Evolutionary conservation across 2,113 vertebrate species (phyloP), one percentile per base, ranked within the genome.

Genomic region (Nannospalax galili): DNA sequence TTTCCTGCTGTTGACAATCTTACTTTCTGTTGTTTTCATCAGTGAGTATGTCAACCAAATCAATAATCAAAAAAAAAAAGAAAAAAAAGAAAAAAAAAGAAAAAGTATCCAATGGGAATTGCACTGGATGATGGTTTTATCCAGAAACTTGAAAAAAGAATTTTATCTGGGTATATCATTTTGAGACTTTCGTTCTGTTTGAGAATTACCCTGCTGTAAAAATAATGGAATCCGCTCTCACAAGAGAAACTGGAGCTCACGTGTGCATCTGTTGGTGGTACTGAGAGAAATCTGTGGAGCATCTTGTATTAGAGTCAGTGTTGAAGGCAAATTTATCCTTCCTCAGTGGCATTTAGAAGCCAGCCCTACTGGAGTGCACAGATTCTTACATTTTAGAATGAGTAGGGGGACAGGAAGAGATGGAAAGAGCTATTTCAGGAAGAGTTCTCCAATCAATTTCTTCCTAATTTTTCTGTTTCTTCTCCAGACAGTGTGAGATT

Each of bases 11-110:
- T n/a, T 92, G 56, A 26, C 69, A 52, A 82, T 93, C 48, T 92
- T 84, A 42, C 91, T 95, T 62, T 81, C 84, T 37, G 35, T 60
- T 0, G 62, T 93, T 92, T 92, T 97, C 58, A 82, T 96, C 62
- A 79, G 97, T 97, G 96, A 96, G 97, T 97, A 94, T 28, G 1
- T 15, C 24, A 32, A 77, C 40, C 62, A 56, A 24, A 69, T 5
- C 48, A 35, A 7, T 72, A 45, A 62, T 15, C 22, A 90, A 62
- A 28, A 20, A 67, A 60, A n/a, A 84, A 40, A 32, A 42, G 92
- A 45, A 32, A n/a, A n/a, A n/a, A n/a, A n/a, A 1, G 15, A 91
- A 85, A 4, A n/a, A n/a, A 67, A 60, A n/a, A 84, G 62, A 32
- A 42, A 93, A 45, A 32, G 30, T 42, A 17, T 75, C 11, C 10